Base-by-base conservation (phyloP, 37 sponge, comb jelly and placozoan genomes). In the Cladorhizidae sp. region DNA sequence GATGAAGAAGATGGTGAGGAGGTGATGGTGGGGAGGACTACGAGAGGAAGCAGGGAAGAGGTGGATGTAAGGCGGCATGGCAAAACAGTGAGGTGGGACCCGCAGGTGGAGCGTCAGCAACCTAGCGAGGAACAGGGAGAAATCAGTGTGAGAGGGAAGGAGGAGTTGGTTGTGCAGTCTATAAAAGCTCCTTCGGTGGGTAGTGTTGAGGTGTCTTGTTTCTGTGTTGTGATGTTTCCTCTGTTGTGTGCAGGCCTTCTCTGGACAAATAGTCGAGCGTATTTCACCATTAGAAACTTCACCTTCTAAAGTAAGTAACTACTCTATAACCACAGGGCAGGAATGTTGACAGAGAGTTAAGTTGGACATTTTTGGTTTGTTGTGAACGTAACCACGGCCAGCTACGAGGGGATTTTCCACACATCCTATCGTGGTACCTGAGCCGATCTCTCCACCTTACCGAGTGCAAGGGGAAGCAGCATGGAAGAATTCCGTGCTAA, bases 261-360 rank as follows among this genome's bases (percentile, higher is more conserved):
- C 91, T 58, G 87, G 91, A 18, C 83, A 58, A 57, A 83, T 91
- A 23, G 43, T 78, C 1, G 90, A 90, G 57, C 78, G 72, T 25
- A 36, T 29, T 54, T 18, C 57, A 29, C 51, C 86, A 36, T 36
- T 45, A 1, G 17, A 43, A 3, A 40, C 65, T 17, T 11, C 73
- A 45, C 49, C 49, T 12, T 9, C 49, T 9, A 45, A 45, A 45
- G 49, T 45, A 28, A 59, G n/a, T 23, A 17, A 54, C 5, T 45
- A 45, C 9, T 9, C 49, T 9, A 12, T 45, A 45, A 5, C 49
- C 5, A 45, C 5, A 45, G 49, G 49, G 49, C 9, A 45, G 49
- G 49, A 45, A 12, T 45, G 49, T 9, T 45, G 49, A 5, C 33
- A n/a, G 37, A 22, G 25, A 17, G n/a, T n/a, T n/a, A n/a, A n/a